These are phyloP conservation scores for Melanostoma mellinum DNA, from an alignment of 2,888 invertebrate species.

Conservation along the genomic window DNA sequence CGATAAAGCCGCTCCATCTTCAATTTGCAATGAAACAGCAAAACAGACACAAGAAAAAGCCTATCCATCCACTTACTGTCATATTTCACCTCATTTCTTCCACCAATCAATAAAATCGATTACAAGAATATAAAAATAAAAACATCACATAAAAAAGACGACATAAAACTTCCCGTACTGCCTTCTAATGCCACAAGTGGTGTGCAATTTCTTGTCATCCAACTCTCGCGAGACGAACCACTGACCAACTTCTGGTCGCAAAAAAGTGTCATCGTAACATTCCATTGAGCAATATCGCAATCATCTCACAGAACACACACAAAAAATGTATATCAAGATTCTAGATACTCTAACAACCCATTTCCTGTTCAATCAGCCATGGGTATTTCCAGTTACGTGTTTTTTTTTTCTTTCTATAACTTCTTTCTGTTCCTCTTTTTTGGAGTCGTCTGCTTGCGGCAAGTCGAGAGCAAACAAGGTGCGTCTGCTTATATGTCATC, in stretches of 20 bases:
- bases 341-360: constrained; percentile 50
- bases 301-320: constrained; percentile 1
- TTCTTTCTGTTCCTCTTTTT: constrained; percentile 22
- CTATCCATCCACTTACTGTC: constrained; percentile 15
- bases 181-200: not conserved
- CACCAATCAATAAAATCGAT: constrained; percentile 9
- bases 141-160: too few species aligned
- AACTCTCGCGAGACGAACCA: constrained; percentile 58
- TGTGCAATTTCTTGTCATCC: constrained; percentile 54
- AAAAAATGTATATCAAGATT: constrained; percentile 21
- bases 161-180: too few species aligned
- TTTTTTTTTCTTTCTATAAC: not conserved
- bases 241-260: constrained; percentile 63
- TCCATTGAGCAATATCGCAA: constrained; percentile 67
- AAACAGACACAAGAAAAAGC: not conserved
- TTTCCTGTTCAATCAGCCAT: constrained; percentile 69
- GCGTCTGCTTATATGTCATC: constrained; percentile 48
- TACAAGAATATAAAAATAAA: not conserved
- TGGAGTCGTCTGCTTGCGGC: constrained; percentile 7
- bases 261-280: constrained; percentile 64
- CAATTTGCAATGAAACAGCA: too few species aligned
- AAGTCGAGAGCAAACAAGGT: constrained; percentile 29
- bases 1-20: too few species aligned
- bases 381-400: constrained; percentile 45
- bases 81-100: constrained; percentile 30